phyloP scores from a whole-genome alignment of 2,113 vertebrate species.

The Cynocephalus volans region DNA sequence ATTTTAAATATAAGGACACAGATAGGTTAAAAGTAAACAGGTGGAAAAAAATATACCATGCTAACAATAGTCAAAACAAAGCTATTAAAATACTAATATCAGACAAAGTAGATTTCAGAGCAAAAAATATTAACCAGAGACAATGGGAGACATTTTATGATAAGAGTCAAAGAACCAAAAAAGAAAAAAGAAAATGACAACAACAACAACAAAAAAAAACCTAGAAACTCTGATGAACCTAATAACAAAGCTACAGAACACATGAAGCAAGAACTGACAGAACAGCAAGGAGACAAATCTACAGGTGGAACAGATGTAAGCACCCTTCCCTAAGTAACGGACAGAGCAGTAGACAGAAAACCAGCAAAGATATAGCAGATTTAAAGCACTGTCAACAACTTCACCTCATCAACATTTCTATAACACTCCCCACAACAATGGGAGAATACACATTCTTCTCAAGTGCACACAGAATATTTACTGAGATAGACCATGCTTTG shows the following conservation, averaged over 20 bases:
- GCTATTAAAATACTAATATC: too few species aligned
- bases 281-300: not conserved
- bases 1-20: not conserved
- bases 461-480: accelerated
- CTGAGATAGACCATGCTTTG: accelerated
- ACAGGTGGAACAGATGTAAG: accelerated
- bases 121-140: not conserved
- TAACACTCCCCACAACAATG: too few species aligned
- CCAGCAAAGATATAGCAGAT: accelerated
- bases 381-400: accelerated
- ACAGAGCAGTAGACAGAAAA: not conserved
- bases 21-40: too few species aligned
- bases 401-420: too few species aligned
- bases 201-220: too few species aligned
- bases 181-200: too few species aligned
- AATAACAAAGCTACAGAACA: not conserved
- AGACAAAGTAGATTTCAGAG: too few species aligned
- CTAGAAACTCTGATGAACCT: not conserved
- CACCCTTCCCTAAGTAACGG: accelerated
- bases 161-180: not conserved
- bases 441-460: not conserved
- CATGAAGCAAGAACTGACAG: accelerated
- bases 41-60: accelerated
- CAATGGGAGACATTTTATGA: accelerated
- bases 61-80: not conserved